Percentiles rank a stretch among this genome's conserved stretches.
Conservation (phyloP, 2,113 vertebrate genomes). For the Saiga tatarica region DNA sequence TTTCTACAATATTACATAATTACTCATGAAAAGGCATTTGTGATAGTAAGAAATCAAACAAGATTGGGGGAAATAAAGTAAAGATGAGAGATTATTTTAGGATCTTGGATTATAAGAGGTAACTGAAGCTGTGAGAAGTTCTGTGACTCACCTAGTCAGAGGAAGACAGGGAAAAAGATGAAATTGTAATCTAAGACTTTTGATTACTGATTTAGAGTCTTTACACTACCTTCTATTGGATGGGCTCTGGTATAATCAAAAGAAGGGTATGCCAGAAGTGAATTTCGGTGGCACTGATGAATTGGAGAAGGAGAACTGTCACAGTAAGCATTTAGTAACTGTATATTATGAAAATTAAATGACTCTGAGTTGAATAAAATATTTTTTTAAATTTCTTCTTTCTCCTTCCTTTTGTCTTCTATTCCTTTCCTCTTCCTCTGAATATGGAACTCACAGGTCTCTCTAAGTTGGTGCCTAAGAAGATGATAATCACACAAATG, state of each 20-base stretch:
- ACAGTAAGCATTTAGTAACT: conserved; percentile 6
- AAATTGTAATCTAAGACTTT: not conserved
- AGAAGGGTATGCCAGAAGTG: not conserved
- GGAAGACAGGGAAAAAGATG: not conserved
- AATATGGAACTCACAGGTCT: conserved; percentile 57
- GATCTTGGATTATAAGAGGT: not conserved
- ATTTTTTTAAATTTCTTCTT: conserved; percentile 19
- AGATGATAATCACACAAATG: conserved; percentile 72
- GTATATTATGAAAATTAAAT: not conserved
- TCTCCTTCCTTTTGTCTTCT: conserved; percentile 22
- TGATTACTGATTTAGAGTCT: not conserved
- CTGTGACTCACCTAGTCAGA: not conserved
- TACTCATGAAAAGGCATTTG: conserved; percentile 6
- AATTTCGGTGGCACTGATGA: not conserved
- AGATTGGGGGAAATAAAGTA: not conserved
- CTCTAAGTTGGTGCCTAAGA: conserved; percentile 6
- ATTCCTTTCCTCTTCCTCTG: not conserved
- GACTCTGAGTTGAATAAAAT: not conserved
- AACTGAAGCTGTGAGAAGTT: not conserved
- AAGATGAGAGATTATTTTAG: conserved; percentile 15
- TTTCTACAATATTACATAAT: not conserved
- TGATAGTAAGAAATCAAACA: not conserved
- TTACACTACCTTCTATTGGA: not conserved
- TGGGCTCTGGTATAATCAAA: not conserved
- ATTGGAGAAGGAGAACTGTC: not conserved